Percentiles rank a stretch among this genome's conserved stretches.
Evolutionary conservation across 1,140 invertebrate species (phyloP).

Genomic region (Drosophila pseudoananassae): DNA sequence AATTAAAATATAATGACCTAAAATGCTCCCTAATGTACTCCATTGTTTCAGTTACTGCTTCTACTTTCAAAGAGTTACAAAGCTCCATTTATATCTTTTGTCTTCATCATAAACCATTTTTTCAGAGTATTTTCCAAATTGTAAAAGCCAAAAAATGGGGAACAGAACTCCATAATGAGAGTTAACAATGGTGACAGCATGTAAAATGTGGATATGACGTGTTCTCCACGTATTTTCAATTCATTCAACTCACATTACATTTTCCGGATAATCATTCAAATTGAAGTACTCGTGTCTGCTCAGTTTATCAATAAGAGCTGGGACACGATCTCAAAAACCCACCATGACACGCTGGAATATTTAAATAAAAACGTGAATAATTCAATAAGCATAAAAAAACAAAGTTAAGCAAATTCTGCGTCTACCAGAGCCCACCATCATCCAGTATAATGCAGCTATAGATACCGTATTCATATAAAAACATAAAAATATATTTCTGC

Average conservation of each 20-base stretch:
- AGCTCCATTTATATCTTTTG: not conserved
- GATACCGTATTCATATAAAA: not conserved
- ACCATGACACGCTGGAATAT: constrained; percentile 22
- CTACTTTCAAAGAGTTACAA: not conserved
- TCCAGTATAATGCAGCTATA: constrained; percentile 15
- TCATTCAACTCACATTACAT: not conserved
- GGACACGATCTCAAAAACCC: not conserved
- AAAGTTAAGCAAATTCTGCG: constrained; percentile 23
- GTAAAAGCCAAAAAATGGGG: not conserved
- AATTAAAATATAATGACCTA: not conserved
- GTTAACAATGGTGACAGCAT: not conserved
- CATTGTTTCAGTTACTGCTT: not conserved
- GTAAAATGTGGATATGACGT: not conserved
- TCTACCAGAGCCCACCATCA: not conserved
- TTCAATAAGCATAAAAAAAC: constrained; percentile 33
- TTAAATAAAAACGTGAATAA: constrained; percentile 38
- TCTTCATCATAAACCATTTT: not conserved
- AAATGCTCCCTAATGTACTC: too few species aligned
- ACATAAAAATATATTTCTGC: constrained; percentile 33
- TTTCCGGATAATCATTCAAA: not conserved
- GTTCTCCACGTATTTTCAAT: not conserved
- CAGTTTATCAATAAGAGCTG: constrained; percentile 2
- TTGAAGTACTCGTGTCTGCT: constrained; percentile 4
- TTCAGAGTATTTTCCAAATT: not conserved
- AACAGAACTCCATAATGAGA: not conserved